Conservation (phyloP, 1,140 invertebrate genomes). For the Melanaphis sacchari region DNA sequence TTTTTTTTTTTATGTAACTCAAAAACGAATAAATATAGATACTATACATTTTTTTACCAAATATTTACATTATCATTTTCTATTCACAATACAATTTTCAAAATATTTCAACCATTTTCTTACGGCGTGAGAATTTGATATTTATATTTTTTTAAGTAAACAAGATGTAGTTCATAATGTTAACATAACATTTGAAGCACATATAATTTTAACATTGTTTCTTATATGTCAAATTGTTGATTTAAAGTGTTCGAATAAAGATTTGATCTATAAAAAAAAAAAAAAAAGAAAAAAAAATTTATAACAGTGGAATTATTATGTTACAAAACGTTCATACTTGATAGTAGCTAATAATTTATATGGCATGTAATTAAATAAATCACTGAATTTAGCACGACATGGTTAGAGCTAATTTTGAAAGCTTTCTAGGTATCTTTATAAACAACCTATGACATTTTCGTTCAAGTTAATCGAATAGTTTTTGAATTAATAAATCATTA, state of each 20-base stretch:
- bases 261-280: neutral
- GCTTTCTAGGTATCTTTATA: neutral
- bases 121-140: too few species aligned
- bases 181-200: neutral
- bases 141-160: too few species aligned
- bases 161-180: neutral
- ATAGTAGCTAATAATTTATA: neutral
- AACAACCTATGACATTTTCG: neutral
- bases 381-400: too few species aligned
- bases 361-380: neutral
- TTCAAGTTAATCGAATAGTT: neutral
- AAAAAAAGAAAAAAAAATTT: too few species aligned
- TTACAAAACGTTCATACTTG: neutral
- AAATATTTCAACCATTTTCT: too few species aligned
- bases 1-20: too few species aligned
- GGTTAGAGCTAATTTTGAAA: neutral
- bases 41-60: too few species aligned
- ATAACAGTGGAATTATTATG: neutral
- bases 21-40: too few species aligned
- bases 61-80: too few species aligned
- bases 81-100: too few species aligned
- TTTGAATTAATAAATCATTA: neutral
- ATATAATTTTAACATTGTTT: neutral
- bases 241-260: neutral
- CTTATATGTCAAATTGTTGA: neutral